Percentiles rank a stretch among this genome's conserved stretches.
These are phyloP conservation scores for Chelonus insularis DNA, from an alignment of 1,140 invertebrate genomes.

Conservation along the genomic window DNA sequence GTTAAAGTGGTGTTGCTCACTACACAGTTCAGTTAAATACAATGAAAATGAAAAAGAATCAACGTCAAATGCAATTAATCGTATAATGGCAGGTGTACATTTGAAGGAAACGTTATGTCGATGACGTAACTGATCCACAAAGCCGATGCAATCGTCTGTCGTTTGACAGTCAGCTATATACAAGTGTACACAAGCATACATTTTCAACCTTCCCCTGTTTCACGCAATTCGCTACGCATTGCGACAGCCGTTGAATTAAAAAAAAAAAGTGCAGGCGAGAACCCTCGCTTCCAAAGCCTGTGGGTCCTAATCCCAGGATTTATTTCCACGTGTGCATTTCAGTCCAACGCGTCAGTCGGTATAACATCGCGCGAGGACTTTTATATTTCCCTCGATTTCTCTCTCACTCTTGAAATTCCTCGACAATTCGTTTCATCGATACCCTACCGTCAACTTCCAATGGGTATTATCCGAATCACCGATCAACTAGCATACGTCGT, in stretches of 20 bases:
- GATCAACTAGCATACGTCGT: background rate
- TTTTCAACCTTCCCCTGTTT: background rate
- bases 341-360: conserved; percentile 14
- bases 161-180: background rate
- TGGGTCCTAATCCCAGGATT: conserved; percentile 32
- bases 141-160: conserved; percentile 8
- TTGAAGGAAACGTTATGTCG: background rate
- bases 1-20: too few relatives aligned
- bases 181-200: background rate
- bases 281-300: conserved; percentile 2
- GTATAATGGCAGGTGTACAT: conserved; percentile 22
- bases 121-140: conserved; percentile 22
- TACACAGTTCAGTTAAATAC: too few relatives aligned
- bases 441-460: background rate
- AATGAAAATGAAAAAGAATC: background rate
- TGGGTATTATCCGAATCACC: background rate
- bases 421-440: background rate
- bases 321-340: conserved; percentile 30
- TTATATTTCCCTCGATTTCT: background rate
- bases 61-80: conserved; percentile 12
- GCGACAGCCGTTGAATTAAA: conserved; percentile 24
- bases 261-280: conserved; percentile 7
- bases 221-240: conserved; percentile 23
- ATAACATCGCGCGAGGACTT: conserved; percentile 1
- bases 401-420: background rate